Conservation (phyloP, 1,140 invertebrate species). For the Papilio helenus region DNA sequence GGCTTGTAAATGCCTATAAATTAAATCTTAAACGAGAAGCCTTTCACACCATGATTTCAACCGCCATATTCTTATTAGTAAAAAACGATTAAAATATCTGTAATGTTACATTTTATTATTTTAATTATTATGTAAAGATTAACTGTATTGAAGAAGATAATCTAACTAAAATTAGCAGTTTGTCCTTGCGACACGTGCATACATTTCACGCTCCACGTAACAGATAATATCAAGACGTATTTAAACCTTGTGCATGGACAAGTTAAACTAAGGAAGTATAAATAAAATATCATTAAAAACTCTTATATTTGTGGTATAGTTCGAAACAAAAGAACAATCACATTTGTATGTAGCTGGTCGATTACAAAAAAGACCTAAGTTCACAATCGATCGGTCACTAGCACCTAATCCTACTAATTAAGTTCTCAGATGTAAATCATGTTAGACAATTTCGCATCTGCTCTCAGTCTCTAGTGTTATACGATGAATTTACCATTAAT, state of each 20-base stretch:
- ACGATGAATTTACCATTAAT: not conserved
- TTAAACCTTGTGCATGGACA: not conserved
- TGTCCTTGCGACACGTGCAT: conserved; percentile 4
- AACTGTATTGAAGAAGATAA: not conserved
- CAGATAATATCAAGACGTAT: conserved; percentile 11
- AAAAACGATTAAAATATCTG: too few relatives aligned
- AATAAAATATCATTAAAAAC: not conserved
- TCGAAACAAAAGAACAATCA: not conserved
- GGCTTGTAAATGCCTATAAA: too few relatives aligned
- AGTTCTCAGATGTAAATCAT: not conserved
- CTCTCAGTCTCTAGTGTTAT: not conserved
- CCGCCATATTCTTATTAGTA: too few relatives aligned
- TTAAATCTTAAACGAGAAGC: too few relatives aligned
- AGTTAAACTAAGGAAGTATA: not conserved
- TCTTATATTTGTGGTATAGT: not conserved
- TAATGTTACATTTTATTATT: not conserved
- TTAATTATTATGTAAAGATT: not conserved
- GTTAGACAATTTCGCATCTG: conserved; percentile 1
- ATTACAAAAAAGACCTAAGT: not conserved
- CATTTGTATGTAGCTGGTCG: not conserved
- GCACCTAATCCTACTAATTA: not conserved
- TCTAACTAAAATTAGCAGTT: conserved; percentile 15
- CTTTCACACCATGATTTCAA: too few relatives aligned
- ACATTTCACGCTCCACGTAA: conserved; percentile 11
- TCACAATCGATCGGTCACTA: not conserved